Evolutionary conservation across 2,113 vertebrate species (phyloP).

Genomic region (Sula dactylatra): DNA sequence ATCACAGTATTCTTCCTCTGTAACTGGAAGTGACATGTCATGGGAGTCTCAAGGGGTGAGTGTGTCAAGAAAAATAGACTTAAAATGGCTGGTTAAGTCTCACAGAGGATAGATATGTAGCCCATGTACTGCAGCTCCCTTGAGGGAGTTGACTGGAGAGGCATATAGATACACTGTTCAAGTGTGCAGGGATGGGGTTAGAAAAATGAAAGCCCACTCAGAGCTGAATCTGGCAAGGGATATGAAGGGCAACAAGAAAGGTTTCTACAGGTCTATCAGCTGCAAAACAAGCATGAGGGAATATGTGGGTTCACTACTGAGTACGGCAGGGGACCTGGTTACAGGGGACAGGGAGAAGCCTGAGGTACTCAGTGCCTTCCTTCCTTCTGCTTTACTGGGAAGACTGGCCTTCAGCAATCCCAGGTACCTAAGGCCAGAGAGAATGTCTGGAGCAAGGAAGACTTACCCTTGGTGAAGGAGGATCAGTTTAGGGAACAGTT

Average conservation of each 20-base stretch:
- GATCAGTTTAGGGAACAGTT: neutral
- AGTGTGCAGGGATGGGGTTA: neutral
- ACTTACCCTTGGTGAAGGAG: neutral
- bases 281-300: neutral
- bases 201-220: neutral
- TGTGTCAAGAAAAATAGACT: neutral
- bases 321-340: neutral
- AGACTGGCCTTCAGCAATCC: neutral
- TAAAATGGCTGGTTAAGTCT: neutral
- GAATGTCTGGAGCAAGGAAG: fast-evolving
- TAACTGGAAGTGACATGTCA: neutral
- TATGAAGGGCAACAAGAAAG: neutral
- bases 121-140: neutral
- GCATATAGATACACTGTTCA: neutral
- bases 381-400: neutral
- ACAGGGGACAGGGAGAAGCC: neutral
- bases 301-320: neutral
- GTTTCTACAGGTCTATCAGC: neutral
- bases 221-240: neutral
- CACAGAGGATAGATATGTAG: neutral
- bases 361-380: neutral
- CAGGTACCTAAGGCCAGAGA: neutral
- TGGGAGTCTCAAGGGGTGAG: neutral
- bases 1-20: neutral
- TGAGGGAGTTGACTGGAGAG: neutral